Evolutionary conservation across 1,140 invertebrate genomes (phyloP).

Genomic region (Zaprionus vittiger): DNA sequence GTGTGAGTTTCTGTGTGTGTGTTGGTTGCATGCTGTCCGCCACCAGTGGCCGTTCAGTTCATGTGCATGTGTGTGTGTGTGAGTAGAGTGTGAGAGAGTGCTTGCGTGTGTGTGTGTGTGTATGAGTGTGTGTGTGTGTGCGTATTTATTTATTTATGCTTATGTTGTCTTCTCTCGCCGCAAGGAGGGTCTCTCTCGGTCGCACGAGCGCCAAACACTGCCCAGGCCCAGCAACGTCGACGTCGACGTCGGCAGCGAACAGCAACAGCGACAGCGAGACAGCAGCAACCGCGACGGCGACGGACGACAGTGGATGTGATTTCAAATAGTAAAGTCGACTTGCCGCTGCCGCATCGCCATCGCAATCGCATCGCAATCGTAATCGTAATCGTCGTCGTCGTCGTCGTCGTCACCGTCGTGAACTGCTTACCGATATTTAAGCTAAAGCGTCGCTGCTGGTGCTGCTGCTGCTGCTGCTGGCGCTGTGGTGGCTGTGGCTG

Average conservation of each 20-base stretch:
- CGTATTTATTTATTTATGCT: slow-evolving; percentile 58
- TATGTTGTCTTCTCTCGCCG: slow-evolving; percentile 39
- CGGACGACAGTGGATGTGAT: slow-evolving; percentile 60
- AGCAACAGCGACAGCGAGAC: slow-evolving; percentile 28
- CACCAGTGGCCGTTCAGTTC: slow-evolving; percentile 58
- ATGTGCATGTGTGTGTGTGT: slow-evolving; percentile 18
- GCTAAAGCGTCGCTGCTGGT: slow-evolving; percentile 5
- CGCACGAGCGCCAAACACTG: slow-evolving; percentile 52
- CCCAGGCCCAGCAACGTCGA: slow-evolving; percentile 17
- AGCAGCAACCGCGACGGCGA: slow-evolving; percentile 40
- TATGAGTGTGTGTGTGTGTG: slow-evolving; percentile 24
- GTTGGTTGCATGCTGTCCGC: slow-evolving; percentile 15
- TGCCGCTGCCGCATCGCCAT: slow-evolving; percentile 75
- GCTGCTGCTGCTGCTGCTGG: slow-evolving; percentile 8
- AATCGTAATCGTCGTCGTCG: slow-evolving; percentile 27
- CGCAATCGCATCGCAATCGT: slow-evolving; percentile 51
- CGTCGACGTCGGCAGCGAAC: neutral
- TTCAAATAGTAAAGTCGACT: slow-evolving; percentile 72
- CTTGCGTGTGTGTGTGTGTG: slow-evolving; percentile 29
- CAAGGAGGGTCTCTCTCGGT: slow-evolving; percentile 30
- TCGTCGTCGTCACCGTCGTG: slow-evolving; percentile 10
- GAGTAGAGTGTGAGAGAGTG: slow-evolving; percentile 34
- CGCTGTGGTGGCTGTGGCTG: slow-evolving; percentile 1
- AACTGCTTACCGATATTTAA: slow-evolving; percentile 1
- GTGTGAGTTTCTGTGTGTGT: slow-evolving; percentile 1